phyloP scores from a whole-genome alignment of 2,113 vertebrate genomes.

The Ranitomeya imitator region DNA sequence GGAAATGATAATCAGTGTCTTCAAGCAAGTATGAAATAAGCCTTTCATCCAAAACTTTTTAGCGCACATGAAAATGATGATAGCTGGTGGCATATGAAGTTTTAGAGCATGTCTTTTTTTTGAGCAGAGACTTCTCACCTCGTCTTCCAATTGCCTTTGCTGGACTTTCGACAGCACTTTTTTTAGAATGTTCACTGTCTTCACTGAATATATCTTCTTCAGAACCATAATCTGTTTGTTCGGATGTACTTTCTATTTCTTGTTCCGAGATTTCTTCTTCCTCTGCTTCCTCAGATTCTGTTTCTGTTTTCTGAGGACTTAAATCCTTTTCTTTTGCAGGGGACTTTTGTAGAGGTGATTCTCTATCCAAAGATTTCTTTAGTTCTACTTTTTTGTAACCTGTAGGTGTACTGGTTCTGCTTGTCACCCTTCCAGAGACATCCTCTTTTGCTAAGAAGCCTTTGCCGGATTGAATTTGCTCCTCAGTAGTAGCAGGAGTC shows the following conservation, averaged over 20 bases:
- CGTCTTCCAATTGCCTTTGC: slow-evolving; percentile 72
- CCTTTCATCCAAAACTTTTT: slow-evolving; percentile 46
- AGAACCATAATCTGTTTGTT: slow-evolving; percentile 66
- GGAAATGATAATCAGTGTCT: slow-evolving; percentile 40
- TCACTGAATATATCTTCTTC: slow-evolving; percentile 60
- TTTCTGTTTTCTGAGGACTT: slow-evolving; percentile 57
- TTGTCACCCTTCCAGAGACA: slow-evolving; percentile 63
- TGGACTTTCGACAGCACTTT: slow-evolving; percentile 73
- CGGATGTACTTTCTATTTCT: slow-evolving; percentile 70
- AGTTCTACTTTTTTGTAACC: slow-evolving; percentile 66
- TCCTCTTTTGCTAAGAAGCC: slow-evolving; percentile 60
- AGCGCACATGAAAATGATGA: slow-evolving; percentile 46
- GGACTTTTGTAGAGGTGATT: slow-evolving; percentile 47
- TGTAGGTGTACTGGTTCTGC: slow-evolving; percentile 55
- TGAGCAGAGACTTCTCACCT: slow-evolving; percentile 77
- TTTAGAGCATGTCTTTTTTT: slow-evolving; percentile 58
- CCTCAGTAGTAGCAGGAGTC: slow-evolving; percentile 67
- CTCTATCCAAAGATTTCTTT: slow-evolving; percentile 66
- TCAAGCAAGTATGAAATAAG: slow-evolving; percentile 44
- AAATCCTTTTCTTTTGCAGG: slow-evolving; percentile 43
- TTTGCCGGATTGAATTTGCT: slow-evolving; percentile 58
- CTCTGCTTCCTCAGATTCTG: slow-evolving; percentile 58
- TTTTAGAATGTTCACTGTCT: slow-evolving; percentile 66
- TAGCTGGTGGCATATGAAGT: slow-evolving; percentile 37
- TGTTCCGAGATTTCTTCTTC: slow-evolving; percentile 71